Percentiles rank a stretch among this genome's conserved stretches.
Conservation (phyloP, 2,888 invertebrate genomes). For the Ferrisia virgata region DNA sequence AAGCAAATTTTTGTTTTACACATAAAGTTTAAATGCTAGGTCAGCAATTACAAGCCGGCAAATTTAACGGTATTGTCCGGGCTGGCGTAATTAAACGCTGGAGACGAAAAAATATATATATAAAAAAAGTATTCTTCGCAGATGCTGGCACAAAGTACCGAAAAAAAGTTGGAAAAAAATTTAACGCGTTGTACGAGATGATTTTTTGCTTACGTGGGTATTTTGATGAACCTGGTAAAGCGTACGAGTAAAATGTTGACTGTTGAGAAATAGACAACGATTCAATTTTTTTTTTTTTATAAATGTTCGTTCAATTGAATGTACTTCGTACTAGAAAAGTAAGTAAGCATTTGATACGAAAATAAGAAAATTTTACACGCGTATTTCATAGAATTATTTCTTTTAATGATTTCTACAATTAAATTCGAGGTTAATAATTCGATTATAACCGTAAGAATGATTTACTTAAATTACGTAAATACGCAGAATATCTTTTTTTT, state of each 20-base stretch:
- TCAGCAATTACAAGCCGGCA: neutral
- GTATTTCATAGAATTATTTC: too few relatives aligned
- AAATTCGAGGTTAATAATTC: too few relatives aligned
- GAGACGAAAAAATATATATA: neutral
- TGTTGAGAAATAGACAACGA: neutral
- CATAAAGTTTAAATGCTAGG: neutral
- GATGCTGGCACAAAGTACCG: neutral
- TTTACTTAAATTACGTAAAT: too few relatives aligned
- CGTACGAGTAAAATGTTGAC: neutral
- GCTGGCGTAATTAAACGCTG: neutral
- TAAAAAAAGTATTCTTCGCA: neutral
- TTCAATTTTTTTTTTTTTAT: neutral
- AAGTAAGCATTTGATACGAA: too few relatives aligned
- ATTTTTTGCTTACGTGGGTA: neutral
- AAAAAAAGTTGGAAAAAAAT: neutral
- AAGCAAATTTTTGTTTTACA: slow-evolving; percentile 5
- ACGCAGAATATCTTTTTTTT: too few relatives aligned
- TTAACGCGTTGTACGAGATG: neutral
- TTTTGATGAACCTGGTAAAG: neutral
- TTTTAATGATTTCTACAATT: too few relatives aligned
- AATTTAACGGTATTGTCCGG: slow-evolving; percentile 10
- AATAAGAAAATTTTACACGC: too few relatives aligned
- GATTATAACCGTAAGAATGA: too few relatives aligned
- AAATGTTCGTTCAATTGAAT: neutral
- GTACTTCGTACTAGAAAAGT: too few relatives aligned